Conservation (phyloP, 2,113 vertebrate genomes). For the Anguilla japonica region DNA sequence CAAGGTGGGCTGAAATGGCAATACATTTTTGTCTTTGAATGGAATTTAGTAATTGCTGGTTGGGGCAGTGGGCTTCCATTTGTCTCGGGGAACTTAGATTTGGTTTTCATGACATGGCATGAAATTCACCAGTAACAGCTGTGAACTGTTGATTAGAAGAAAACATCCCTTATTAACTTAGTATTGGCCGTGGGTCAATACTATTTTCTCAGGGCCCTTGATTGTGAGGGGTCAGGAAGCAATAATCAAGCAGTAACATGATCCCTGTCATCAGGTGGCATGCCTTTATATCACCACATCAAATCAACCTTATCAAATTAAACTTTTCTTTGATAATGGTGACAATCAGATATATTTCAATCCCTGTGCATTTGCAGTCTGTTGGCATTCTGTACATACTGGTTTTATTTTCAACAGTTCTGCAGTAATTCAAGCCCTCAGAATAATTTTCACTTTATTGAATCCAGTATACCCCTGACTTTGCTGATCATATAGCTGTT, state of each 20-base stretch:
- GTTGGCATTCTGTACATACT: no score
- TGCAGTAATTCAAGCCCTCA: neutral
- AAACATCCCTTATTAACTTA: neutral
- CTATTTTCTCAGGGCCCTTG: neutral
- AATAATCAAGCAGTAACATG: neutral
- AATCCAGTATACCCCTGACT: slow-evolving; percentile 22
- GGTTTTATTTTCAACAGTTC: no score
- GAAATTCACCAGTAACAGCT: no score
- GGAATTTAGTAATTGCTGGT: no score
- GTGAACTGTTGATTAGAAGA: neutral
- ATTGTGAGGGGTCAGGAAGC: neutral
- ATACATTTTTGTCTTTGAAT: no score
- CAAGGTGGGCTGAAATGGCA: no score
- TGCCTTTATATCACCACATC: neutral
- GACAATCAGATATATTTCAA: neutral
- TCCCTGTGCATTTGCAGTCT: neutral
- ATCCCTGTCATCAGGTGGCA: neutral
- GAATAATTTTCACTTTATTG: neutral
- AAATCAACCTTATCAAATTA: neutral
- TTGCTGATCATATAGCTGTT: slow-evolving; percentile 14
- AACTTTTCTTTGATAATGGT: slow-evolving; percentile 4
- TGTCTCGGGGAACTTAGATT: no score
- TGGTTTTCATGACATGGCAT: no score
- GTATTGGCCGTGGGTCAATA: neutral
- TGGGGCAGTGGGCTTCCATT: no score